Base-by-base conservation (phyloP, 2,888 invertebrate species). In the Netelia inedita region DNA sequence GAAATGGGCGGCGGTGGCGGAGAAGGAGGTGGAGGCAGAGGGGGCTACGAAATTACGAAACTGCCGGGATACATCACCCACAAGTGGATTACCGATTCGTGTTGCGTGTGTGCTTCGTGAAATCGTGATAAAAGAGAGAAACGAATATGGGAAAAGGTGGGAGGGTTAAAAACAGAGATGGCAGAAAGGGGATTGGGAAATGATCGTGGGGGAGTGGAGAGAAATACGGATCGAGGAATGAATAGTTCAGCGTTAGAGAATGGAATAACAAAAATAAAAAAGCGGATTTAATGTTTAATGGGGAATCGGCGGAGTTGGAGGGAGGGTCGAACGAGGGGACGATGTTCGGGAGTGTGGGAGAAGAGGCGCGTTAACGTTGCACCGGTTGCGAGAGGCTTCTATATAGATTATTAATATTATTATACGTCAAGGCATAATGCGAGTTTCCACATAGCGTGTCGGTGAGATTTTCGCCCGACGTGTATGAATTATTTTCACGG, bases 401-500 rank as follows among this genome's bases (percentile, higher is more conserved):
- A 61, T 23, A 23, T 61, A 23, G 21, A 23, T 61, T 23, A 61
- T 61, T 61, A 63, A 50, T 73, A 68, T 50, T 73, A 74, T 78
- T 69, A n/a, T 57, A 73, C 61, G 35, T 63, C 2, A n/a, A 28
- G 35, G 21, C 28, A 68, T 76, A 78, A 68, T 65, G 59, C 35
- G 35, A 19, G 35, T n/a, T n/a, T 73, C 10, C 46, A 73, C 71
- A 53, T 46, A 72, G 57, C 23, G 11, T 66, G 19, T 73, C 23
- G n/a, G 78, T 73, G 57, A 74, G 71, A 63, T 82, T 69, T 83
- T 79, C 57, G 43, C 46, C 61, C 57, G 41, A 63, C 74, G 74
- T 71, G 50, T 53, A 66, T 73, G 78, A 81, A 85, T 85, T 85
- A 82, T 85, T 85, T 85, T 74, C 78, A 85, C 81, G 85, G 69